Evolutionary conservation across 2,797 vertebrate genomes (phyloP), one percentile per base, ranked within the genome.

Genomic region (Lindbergichthys nudifrons): DNA sequence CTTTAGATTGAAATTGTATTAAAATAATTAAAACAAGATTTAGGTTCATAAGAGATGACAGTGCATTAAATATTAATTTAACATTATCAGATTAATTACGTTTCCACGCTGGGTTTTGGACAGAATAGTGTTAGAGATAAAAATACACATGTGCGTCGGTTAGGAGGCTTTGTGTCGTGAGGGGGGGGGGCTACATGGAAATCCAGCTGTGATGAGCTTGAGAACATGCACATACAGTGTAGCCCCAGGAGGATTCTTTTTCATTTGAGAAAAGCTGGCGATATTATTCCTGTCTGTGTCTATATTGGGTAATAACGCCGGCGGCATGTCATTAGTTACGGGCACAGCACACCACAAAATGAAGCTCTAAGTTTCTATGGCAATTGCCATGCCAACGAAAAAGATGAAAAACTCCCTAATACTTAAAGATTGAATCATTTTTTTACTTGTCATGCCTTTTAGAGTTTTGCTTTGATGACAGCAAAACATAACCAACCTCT

Each of bases 21-120:
- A 7, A 36, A 36, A 2, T 0, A 36, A 36, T 36, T 1, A 26
- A 26, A 26, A 26, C 26, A 26, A 26, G 26, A 26, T 26, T 26
- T 6, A 36, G 32, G 32, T 36, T 36, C 7, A 36, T 36, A 36
- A 36, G 6, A 32, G 6, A 32, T 32, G n/a, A n/a, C n/a, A 8
- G 32, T 36, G 7, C 32, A 36, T 36, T 36, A n/a, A n/a, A n/a
- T n/a, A n/a, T n/a, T n/a, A n/a, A n/a, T 73, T 88, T 73, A 87
- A 74, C 81, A 77, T 74, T 79, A 88, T 88, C 82, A 78, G 77
- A 87, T 88, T 83, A 87, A 91, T 89, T 70, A 84, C 77, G 81
- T 82, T 87, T 85, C 68, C 61, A 42, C 15, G 15, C 69, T 4
- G 59, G 5, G 70, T 50, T 75, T 77, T 66, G 57, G 67, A 80